Base-by-base conservation (phyloP, 2,888 invertebrate species). In the Macaria liturata region DNA sequence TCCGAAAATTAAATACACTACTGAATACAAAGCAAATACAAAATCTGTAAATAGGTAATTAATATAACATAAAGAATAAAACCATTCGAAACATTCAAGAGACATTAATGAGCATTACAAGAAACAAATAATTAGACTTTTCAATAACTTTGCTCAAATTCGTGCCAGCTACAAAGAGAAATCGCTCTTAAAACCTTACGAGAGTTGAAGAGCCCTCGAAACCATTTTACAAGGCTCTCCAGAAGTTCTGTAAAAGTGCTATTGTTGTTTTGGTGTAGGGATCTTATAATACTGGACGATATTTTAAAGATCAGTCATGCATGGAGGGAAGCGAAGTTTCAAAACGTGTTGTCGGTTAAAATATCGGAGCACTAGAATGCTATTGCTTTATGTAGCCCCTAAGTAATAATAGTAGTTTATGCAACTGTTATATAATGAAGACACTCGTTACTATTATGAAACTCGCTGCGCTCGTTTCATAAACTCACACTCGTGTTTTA, bases 261-360 rank as follows among this genome's bases (percentile, higher is more conserved):
- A 7, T 43, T 20, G 4, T n/a, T 49, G 31, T 8, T 49, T 42
- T n/a, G n/a, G 6, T 40, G 32, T 9, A 49, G 43, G 32, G 43
- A 32, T 49, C 43, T 49, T 3, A 9, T 5, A 1, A 32, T 32
- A 9, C 32, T 49, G 49, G 49, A 31, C n/a, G n/a, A 6, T 32
- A n/a, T 32, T 32, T 32, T 5, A 40, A 40, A 31, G 32, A 49
- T 49, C 39, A 49, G 40, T 39, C 42, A 49, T 49, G 49, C 43
- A 43, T 49, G 43, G 42, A 37, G 5, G 7, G 31, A 40, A n/a
- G 49, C 40, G 32, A 49, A 49, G 49, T 49, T 42, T 49, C n/a
- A 32, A 49, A 43, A 32, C 43, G 32, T 43, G 32, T 49, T 49
- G 1, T 32, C 9, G 30, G 20, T 6, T 2, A 5, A 49, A 49